Conservation (phyloP, 2,797 vertebrate species). For the Choloepus didactylus region DNA sequence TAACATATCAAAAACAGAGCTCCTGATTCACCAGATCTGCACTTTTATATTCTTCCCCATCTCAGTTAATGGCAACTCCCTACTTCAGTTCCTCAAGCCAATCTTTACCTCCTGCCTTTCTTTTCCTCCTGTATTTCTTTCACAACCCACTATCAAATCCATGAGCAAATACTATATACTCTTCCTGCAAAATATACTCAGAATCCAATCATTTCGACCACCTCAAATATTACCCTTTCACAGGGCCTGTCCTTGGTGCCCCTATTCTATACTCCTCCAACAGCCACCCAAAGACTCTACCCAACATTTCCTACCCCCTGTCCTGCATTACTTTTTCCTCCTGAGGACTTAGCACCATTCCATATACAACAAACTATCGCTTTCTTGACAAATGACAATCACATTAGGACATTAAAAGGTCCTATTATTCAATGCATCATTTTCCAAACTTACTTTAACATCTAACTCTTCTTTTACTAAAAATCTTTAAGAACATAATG, state of each 20-base stretch:
- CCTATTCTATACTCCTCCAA: rapidly evolving
- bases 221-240: neutral
- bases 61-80: too few species aligned
- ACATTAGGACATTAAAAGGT: neutral
- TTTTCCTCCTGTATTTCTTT: too few species aligned
- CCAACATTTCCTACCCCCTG: rapidly evolving
- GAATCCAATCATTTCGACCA: too few species aligned
- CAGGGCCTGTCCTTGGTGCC: rapidly evolving
- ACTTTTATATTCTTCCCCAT: too few species aligned
- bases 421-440: neutral
- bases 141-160: too few species aligned
- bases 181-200: too few species aligned
- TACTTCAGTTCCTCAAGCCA: too few species aligned
- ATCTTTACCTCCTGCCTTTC: too few species aligned
- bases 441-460: constrained; percentile 16
- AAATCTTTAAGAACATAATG: neutral
- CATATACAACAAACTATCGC: neutral
- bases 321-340: rapidly evolving
- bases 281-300: too few species aligned
- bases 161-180: too few species aligned
- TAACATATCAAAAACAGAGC: too few species aligned
- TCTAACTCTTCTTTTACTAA: neutral
- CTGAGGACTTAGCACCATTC: neutral
- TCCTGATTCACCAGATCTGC: too few species aligned
- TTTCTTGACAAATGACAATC: constrained; percentile 13